A percentile compares a stretch with the other conserved stretches of the same genome.
Conservation (phyloP, 1,140 invertebrate species). For the Drosophila trapezifrons region DNA sequence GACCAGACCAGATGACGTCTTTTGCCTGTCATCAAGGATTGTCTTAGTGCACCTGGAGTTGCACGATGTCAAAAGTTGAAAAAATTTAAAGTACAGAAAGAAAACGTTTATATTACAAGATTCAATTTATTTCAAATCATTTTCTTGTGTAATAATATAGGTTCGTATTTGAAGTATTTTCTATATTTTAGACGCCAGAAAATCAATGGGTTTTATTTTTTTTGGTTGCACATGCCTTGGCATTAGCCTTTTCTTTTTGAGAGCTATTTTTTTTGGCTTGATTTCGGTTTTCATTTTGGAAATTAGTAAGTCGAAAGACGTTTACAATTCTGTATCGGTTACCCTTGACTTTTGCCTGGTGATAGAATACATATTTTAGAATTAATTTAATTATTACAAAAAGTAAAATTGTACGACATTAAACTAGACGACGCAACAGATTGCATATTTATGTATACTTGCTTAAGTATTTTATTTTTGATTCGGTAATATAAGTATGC, state of each 20-base stretch:
- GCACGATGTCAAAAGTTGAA: neutral
- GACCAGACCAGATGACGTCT: constrained; percentile 31
- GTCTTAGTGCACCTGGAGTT: neutral
- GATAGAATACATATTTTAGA: constrained; percentile 74
- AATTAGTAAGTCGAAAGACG: constrained; percentile 74
- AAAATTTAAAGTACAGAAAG: neutral
- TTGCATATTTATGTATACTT: constrained; percentile 78
- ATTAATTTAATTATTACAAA: constrained; percentile 84
- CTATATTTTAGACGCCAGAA: constrained; percentile 78
- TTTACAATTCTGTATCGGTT: constrained; percentile 70
- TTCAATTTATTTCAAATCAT: constrained; percentile 84
- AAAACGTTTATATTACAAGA: constrained; percentile 82
- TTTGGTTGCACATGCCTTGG: constrained; percentile 70
- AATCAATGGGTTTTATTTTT: constrained; percentile 71
- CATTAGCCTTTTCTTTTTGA: constrained; percentile 47
- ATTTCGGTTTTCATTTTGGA: constrained; percentile 57
- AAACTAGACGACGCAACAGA: constrained; percentile 77
- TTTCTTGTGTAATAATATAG: constrained; percentile 84
- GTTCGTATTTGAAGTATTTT: constrained; percentile 75
- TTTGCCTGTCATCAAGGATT: neutral
- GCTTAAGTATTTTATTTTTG: constrained; percentile 72
- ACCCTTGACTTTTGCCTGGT: constrained; percentile 39
- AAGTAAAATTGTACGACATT: constrained; percentile 84
- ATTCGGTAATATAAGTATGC: constrained; percentile 55
- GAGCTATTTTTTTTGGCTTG: constrained; percentile 38